phyloP scores from a whole-genome alignment of 2,797 vertebrate species.

The Pipistrellus pipistrellus region DNA sequence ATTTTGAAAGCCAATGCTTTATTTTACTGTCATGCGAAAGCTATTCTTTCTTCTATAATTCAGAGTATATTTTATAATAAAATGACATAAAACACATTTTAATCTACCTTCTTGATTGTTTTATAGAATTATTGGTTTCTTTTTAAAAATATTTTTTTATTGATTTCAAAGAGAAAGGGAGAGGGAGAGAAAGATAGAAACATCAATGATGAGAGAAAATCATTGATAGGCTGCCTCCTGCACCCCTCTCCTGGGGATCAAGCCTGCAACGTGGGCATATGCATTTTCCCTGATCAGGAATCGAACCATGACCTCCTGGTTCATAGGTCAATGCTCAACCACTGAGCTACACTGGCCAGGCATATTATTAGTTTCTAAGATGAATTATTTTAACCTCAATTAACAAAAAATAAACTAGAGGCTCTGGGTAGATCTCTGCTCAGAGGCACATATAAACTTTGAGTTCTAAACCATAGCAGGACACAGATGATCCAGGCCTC shows the following conservation, averaged over 20 bases:
- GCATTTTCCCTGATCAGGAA: too few species aligned
- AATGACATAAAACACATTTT: neutral
- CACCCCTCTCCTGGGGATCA: too few species aligned
- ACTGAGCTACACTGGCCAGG: too few species aligned
- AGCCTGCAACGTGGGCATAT: too few species aligned
- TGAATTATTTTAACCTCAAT: constrained; percentile 11
- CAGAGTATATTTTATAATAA: neutral
- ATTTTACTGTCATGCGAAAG: neutral
- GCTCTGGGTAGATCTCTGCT: neutral
- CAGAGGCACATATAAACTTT: neutral
- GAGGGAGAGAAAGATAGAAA: too few species aligned
- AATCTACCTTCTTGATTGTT: neutral
- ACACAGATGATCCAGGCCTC: neutral
- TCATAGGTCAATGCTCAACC: too few species aligned
- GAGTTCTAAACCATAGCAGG: neutral
- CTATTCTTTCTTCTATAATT: neutral
- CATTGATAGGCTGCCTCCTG: too few species aligned
- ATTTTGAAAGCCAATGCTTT: neutral
- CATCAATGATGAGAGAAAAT: too few species aligned
- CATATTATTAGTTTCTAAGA: neutral
- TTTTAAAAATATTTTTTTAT: too few species aligned
- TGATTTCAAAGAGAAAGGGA: too few species aligned
- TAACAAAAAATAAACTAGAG: constrained; percentile 3
- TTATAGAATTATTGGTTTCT: constrained; percentile 7
- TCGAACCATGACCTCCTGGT: too few species aligned